Conservation (phyloP, 64 coral and sea anemone species). For the Actinia equina region DNA sequence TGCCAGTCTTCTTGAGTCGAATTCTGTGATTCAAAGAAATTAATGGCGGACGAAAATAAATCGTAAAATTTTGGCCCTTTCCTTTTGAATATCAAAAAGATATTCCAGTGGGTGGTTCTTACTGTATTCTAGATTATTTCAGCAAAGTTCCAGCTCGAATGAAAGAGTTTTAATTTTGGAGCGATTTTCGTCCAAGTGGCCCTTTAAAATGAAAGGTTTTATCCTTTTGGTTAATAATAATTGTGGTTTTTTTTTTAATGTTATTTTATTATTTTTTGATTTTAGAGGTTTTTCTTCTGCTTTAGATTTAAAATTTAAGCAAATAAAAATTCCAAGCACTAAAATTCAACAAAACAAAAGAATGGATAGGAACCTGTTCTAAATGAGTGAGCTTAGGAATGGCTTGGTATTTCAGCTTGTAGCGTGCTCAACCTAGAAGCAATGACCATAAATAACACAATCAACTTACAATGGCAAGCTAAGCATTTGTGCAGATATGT, state of each 20-base stretch:
- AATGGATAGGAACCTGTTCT: slow-evolving; percentile 87
- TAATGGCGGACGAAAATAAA: no score
- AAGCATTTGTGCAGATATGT: slow-evolving; percentile 15
- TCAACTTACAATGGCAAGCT: slow-evolving; percentile 2
- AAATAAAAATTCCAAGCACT: slow-evolving; percentile 11
- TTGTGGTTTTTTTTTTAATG: background rate
- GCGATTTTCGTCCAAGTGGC: no score
- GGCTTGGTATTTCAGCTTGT: slow-evolving; percentile 71
- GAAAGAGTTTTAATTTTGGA: no score
- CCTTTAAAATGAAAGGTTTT: no score
- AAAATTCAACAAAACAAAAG: slow-evolving; percentile 55
- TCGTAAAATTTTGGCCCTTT: no score
- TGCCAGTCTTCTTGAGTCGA: no score
- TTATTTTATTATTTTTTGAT: background rate
- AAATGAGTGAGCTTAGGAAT: slow-evolving; percentile 70
- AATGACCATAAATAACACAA: slow-evolving; percentile 59
- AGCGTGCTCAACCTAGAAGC: slow-evolving; percentile 89
- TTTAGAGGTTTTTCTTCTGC: background rate
- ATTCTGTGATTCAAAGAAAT: no score
- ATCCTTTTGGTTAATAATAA: background rate
- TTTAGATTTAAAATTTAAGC: slow-evolving; percentile 3
- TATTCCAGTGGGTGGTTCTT: no score
- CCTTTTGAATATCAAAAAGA: no score
- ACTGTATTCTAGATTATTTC: no score
- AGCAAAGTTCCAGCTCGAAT: no score